Evolutionary conservation across 2,797 vertebrate species (phyloP).

Genomic region (Pelodytes ibericus): DNA sequence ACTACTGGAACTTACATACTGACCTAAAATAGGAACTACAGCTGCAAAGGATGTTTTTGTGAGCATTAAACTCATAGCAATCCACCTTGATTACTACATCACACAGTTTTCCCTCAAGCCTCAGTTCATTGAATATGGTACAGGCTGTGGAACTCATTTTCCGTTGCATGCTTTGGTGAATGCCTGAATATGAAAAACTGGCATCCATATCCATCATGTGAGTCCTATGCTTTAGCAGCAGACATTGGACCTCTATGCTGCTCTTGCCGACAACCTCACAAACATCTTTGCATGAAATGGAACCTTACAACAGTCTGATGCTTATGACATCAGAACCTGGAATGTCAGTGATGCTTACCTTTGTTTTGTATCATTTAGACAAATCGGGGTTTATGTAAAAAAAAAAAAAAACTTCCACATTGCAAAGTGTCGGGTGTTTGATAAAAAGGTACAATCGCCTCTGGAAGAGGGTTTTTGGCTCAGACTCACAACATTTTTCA

Average conservation of each 20-base stretch:
- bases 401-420: too few species aligned
- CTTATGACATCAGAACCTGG: background rate
- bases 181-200: background rate
- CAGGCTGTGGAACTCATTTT: constrained; percentile 66
- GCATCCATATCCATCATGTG: background rate
- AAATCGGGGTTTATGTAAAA: too few species aligned
- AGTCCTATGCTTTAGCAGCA: background rate
- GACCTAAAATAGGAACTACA: constrained; percentile 77
- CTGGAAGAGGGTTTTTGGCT: too few species aligned
- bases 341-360: background rate
- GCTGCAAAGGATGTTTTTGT: constrained; percentile 77
- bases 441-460: too few species aligned
- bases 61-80: constrained; percentile 71
- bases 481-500: too few species aligned
- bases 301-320: too few species aligned
- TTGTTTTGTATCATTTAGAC: too few species aligned
- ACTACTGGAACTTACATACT: background rate
- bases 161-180: background rate
- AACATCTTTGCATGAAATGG: background rate
- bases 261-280: background rate
- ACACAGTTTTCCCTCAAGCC: constrained; percentile 74
- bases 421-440: too few species aligned
- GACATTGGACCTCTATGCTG: background rate
- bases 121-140: constrained; percentile 71
- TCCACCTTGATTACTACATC: constrained; percentile 73